Base-by-base conservation (phyloP, 2,888 invertebrate genomes). In the Sarcophaga rosellei region DNA sequence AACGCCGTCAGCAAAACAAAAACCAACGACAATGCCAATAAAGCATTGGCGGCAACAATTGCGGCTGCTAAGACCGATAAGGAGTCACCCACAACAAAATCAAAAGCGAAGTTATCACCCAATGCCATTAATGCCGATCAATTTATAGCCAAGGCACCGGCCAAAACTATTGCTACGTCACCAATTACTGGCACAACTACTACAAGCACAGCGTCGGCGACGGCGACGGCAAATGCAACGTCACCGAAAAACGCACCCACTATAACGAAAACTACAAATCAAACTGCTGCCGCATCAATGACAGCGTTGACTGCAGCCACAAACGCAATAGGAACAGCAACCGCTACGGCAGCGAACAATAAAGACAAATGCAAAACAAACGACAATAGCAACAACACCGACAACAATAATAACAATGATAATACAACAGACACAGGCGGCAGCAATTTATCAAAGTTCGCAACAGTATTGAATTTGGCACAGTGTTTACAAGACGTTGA, bases 391-490 rank as follows among this genome's bases (percentile, higher is more conserved):
- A 77, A 72, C 61, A 76, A 69, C 69, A 80, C 15, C 73, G 65
- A 59, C 84, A 53, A 83, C 79, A 82, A 53, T 53, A 53, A 35
- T 62, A 53, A 73, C 20, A 45, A 68, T 76, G 65, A 72, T 72
- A 82, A 44, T 86, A 75, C 66, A 82, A 78, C 80, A 84, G 70
- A 79, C 86, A 89, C 88, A 88, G 89, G 90, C 90, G 90, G 89
- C 90, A 89, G 90, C 90, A 91, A 91, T 91, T 91, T 93, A 92
- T 90, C 93, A 91, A 93, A 93, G 92, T 93, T 93, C 90, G 91
- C 93, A 89, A 93, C 93, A 92, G 91, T 93, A 91, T 91, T 91
- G 89, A 92, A 93, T 93, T 92, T 93, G 91, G 93, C 93, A 92
- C 93, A 92, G 90, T 93, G 90, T 91, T 91, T 93, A 90, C 91